Conservation (phyloP, 2,797 vertebrate genomes). For the Rhynchotus rufescens region DNA sequence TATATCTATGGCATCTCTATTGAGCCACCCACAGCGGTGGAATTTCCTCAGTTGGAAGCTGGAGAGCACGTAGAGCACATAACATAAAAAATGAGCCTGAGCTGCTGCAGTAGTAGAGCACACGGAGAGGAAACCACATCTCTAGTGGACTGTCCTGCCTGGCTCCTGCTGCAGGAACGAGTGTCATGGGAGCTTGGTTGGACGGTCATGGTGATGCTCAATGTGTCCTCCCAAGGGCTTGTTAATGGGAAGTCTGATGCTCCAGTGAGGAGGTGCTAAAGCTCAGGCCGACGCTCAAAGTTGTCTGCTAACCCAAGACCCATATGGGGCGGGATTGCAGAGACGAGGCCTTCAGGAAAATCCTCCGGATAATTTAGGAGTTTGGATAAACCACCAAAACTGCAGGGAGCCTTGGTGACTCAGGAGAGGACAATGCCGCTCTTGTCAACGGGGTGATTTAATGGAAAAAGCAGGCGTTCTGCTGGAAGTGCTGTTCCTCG, state of each 20-base stretch:
- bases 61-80: background rate
- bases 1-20: accelerated
- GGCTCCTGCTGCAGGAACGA: background rate
- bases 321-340: background rate
- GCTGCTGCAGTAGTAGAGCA: background rate
- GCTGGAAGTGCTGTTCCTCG: background rate
- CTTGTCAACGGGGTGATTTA: background rate
- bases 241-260: accelerated
- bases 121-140: background rate
- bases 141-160: accelerated
- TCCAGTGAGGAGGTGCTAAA: background rate
- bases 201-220: background rate
- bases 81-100: background rate
- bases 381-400: background rate
- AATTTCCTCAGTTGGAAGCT: background rate
- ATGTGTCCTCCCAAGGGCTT: background rate
- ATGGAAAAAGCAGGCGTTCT: accelerated
- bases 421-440: background rate
- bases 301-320: accelerated
- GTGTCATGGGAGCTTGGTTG: accelerated
- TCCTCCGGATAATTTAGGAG: background rate
- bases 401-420: background rate
- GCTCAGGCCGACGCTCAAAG: background rate
- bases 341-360: background rate
- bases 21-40: background rate